These are phyloP conservation scores for Chymomyza caudatula DNA, from an alignment of 2,888 invertebrate species.

Conservation along the genomic window DNA sequence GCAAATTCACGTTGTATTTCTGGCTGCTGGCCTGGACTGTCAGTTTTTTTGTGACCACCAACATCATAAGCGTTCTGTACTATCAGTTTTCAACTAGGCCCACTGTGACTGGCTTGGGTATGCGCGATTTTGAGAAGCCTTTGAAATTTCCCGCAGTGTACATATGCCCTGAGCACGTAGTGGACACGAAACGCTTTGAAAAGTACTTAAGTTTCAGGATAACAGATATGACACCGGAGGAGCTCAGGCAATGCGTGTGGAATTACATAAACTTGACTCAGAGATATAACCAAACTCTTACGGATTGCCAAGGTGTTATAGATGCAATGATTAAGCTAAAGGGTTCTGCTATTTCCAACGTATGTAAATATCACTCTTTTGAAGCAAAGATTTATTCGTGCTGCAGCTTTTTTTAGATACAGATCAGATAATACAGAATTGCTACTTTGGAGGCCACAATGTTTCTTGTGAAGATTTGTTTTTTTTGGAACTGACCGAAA, in stretches of 20 bases:
- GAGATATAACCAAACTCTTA: not conserved
- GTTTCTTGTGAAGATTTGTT: not conserved
- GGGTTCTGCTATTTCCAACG: not conserved
- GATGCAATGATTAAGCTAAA: not conserved
- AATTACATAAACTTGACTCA: slow-evolving; percentile 1
- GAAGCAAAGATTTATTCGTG: no score
- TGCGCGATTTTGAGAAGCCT: not conserved
- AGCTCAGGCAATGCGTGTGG: not conserved
- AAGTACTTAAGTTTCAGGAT: not conserved
- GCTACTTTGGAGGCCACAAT: not conserved
- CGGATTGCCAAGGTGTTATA: not conserved
- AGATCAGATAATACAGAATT: not conserved
- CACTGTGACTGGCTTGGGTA: not conserved
- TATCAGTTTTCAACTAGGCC: not conserved
- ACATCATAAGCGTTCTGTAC: not conserved
- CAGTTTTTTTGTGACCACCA: not conserved
- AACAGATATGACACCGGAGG: not conserved
- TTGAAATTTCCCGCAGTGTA: slow-evolving; percentile 7
- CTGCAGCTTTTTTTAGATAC: not conserved
- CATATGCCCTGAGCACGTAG: not conserved
- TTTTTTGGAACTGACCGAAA: not conserved
- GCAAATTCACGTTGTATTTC: not conserved
- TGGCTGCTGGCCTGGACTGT: not conserved
- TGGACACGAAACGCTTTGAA: not conserved
- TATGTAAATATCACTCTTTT: not conserved